Evolutionary conservation across 1,140 invertebrate genomes (phyloP), one percentile per base, ranked within the genome.

Genomic region (Andricus grossulariae): DNA sequence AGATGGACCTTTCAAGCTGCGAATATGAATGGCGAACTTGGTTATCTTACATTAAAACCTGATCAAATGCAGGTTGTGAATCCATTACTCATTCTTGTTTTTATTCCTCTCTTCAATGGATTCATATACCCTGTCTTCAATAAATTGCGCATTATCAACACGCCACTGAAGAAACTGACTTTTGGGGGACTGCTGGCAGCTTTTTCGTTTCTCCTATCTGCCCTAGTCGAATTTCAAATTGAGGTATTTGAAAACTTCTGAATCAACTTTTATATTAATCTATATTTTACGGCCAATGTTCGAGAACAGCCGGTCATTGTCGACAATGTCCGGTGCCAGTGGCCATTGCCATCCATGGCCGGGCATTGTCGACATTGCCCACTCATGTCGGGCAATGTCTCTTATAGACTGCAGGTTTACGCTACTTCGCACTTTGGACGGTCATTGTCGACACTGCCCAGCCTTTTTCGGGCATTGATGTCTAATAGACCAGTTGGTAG

Each of bases 1-100:
- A 93, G 96, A 70, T 99, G 98, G 98, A 98, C 97, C 0, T 94
- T 99, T 77, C 98, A 99, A 93, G 98, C 98, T 11, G 94, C 95
- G 0, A 93, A 95, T 80, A 98, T 99, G 97, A 92, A 97, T 86
- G 97, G 98, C 12, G 88, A 94, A n/a, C 87, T 98, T 4, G 93
- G 94, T 1, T 93, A 92, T 75, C 93, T 93, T 18, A 91, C 92
- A 0, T 91, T 98, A 13, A 94, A 97, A 80, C 96, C 98, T 0
- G 97, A 99, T 90, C 97, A 98, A 89, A 95, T 98, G 93, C 96
- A 97, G 91, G 95, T 97, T 0, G 86, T 98, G 1, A 98, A 98
- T 88, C 96, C 98, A 0, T 86, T 99, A 1, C 90, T 98, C 6
- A 97, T 99, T 66, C 86, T 99, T 1, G 85, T 94, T 1, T 94